phyloP scores from a whole-genome alignment of 2,113 vertebrate genomes.

The Sisor rabdophorus region DNA sequence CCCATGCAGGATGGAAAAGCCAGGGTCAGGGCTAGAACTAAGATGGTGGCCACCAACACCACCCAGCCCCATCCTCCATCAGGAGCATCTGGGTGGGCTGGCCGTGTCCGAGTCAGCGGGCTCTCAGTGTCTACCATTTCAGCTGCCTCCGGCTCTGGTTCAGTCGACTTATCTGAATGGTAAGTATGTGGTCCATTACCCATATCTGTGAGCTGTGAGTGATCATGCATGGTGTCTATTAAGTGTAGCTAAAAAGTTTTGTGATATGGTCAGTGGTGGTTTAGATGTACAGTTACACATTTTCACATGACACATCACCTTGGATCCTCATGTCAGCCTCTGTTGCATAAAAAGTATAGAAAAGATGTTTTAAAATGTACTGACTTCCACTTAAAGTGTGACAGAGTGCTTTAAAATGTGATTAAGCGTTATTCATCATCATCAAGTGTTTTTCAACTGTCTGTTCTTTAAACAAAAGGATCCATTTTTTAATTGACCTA shows the following conservation, averaged over 20 bases:
- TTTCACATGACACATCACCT: not conserved
- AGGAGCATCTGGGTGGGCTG: slow-evolving; percentile 46
- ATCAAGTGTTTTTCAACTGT: no score
- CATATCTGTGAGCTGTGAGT: slow-evolving; percentile 26
- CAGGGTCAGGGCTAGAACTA: slow-evolving; percentile 79
- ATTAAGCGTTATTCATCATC: no score
- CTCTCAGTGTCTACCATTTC: not conserved
- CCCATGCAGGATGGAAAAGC: slow-evolving; percentile 81
- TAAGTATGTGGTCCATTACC: slow-evolving; percentile 24
- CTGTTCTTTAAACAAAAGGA: no score
- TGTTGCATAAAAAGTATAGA: not conserved
- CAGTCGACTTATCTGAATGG: slow-evolving; percentile 20
- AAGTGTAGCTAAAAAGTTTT: not conserved
- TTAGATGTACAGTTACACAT: not conserved
- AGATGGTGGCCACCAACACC: slow-evolving; percentile 76
- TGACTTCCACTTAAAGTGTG: no score
- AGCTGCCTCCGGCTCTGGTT: slow-evolving; percentile 49
- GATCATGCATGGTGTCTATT: slow-evolving; percentile 29
- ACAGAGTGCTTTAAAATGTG: no score
- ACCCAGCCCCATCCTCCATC: slow-evolving; percentile 87
- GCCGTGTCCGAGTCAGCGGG: not conserved
- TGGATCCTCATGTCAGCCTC: not conserved
- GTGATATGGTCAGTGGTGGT: not conserved
- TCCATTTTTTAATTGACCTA: no score
- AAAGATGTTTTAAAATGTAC: not conserved